A percentile compares a stretch with the other conserved stretches of the same genome.
Conservation (phyloP, 2,888 invertebrate species). For the Rhimphoctona megacephalus region DNA sequence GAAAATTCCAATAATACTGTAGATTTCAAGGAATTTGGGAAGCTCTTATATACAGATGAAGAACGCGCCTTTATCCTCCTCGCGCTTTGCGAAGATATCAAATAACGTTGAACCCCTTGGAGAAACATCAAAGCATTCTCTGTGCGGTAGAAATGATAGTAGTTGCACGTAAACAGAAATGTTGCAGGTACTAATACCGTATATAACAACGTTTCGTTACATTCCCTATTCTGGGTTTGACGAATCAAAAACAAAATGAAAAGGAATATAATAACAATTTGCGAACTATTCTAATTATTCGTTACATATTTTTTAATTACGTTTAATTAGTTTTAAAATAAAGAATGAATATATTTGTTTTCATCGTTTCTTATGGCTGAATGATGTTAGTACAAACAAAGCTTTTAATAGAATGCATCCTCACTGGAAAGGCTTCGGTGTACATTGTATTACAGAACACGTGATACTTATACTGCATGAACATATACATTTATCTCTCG, state of each 20-base stretch:
- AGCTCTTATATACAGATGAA: slow-evolving; percentile 30
- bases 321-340: background rate
- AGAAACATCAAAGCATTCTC: slow-evolving; percentile 58
- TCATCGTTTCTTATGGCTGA: background rate
- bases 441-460: background rate
- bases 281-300: background rate
- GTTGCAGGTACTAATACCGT: background rate
- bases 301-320: background rate
- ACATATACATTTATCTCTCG: background rate
- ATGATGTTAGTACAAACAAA: background rate
- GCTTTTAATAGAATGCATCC: slow-evolving; percentile 1
- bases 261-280: background rate
- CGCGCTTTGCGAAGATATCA: slow-evolving; percentile 46
- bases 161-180: slow-evolving; percentile 14
- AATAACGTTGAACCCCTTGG: slow-evolving; percentile 47
- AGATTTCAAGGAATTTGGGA: slow-evolving; percentile 36
- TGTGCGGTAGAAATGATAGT: slow-evolving; percentile 29
- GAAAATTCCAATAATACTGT: slow-evolving; percentile 57
- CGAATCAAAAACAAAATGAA: background rate
- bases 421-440: background rate
- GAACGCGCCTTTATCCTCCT: slow-evolving; percentile 24
- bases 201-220: background rate
- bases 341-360: background rate
- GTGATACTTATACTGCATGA: background rate
- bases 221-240: background rate